These are phyloP conservation scores for Sinodicranocentrus sp. DNA, from an alignment of 2,888 invertebrate genomes.

Conservation along the genomic window DNA sequence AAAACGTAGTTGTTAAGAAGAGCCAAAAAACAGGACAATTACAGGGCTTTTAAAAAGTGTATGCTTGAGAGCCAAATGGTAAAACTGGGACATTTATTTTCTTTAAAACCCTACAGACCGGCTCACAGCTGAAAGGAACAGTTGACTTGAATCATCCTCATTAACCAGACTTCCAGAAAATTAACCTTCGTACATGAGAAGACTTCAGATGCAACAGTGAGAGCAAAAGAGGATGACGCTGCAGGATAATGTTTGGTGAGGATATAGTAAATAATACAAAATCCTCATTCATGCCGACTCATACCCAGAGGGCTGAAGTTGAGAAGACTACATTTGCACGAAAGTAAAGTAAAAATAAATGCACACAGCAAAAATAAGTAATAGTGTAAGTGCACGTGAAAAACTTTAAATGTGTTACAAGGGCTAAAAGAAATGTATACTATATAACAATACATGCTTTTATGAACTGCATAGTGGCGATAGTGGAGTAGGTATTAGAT, in stretches of 20 bases:
- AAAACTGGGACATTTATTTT: slow-evolving; percentile 7
- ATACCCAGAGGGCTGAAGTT: too few species aligned
- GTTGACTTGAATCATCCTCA: background rate
- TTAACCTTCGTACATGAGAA: slow-evolving; percentile 13
- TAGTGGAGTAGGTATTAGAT: slow-evolving; percentile 4
- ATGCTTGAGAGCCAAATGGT: background rate
- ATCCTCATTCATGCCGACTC: too few species aligned
- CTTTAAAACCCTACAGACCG: too few species aligned
- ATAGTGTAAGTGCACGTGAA: too few species aligned
- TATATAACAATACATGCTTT: background rate
- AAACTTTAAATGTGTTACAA: background rate
- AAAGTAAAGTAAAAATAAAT: too few species aligned
- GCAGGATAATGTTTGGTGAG: too few species aligned
- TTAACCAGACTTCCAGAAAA: background rate
- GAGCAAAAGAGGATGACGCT: too few species aligned
- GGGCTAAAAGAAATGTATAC: background rate
- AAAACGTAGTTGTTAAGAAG: slow-evolving; percentile 5
- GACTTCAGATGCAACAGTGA: too few species aligned
- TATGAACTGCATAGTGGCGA: background rate
- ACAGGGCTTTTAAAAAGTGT: background rate
- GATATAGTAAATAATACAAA: too few species aligned
- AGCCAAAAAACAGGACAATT: background rate
- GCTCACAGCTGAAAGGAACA: slow-evolving; percentile 9
- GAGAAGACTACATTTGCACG: too few species aligned
- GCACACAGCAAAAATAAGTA: too few species aligned